These are phyloP conservation scores for Limnothrissa miodon DNA, from an alignment of 2,113 vertebrate genomes.

Conservation along the genomic window DNA sequence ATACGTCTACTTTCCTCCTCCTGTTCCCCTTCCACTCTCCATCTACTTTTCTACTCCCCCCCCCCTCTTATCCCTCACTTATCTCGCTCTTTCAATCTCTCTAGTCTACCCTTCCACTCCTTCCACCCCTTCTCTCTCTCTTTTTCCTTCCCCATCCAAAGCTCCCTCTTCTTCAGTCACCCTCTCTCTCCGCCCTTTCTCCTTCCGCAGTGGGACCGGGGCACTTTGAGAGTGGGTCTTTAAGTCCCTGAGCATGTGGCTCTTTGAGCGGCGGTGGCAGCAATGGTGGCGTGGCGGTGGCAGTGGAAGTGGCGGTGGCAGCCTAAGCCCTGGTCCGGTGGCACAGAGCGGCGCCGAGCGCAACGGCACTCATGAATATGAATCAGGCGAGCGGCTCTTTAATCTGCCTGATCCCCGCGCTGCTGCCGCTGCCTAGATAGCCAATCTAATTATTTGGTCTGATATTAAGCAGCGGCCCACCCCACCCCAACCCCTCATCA, in stretches of 20 bases:
- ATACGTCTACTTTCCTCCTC: not conserved
- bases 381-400: constrained; percentile 80
- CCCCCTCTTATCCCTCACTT: not conserved
- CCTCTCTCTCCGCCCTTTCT: not conserved
- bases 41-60: not conserved
- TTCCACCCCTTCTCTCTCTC: not conserved
- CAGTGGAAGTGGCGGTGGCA: not conserved
- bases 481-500: constrained; percentile 19
- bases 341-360: constrained; percentile 64
- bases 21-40: not conserved
- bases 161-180: constrained; percentile 27
- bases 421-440: constrained; percentile 89
- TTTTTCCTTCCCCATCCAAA: not conserved
- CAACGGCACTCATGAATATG: constrained; percentile 90
- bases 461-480: constrained; percentile 79
- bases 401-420: constrained; percentile 95
- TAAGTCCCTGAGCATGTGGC: constrained; percentile 61
- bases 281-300: not conserved
- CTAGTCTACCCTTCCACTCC: not conserved
- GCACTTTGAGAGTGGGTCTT: constrained; percentile 51
- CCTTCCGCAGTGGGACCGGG: constrained; percentile 17
- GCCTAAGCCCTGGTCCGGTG: constrained; percentile 47
- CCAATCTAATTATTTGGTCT: constrained; percentile 98
- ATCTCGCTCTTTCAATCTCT: constrained; percentile 13
- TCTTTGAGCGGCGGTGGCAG: constrained; percentile 46